Evolutionary conservation across 2,797 vertebrate species (phyloP).

Genomic region (Trachurus trachurus): DNA sequence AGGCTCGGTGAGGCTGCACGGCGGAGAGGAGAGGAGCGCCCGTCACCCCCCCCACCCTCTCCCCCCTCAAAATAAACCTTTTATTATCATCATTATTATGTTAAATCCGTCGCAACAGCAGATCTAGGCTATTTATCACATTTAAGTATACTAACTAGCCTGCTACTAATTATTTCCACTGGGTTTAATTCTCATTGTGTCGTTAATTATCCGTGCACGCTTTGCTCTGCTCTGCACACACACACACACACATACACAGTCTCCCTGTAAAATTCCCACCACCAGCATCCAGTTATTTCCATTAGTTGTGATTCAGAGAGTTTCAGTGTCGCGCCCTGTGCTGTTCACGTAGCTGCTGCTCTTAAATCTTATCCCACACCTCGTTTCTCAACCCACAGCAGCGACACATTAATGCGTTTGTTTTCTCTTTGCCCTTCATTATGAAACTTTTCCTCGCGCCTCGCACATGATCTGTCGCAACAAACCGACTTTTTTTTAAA

Average conservation of each 20-base stretch:
- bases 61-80: not conserved
- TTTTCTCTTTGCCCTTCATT: conserved; percentile 4
- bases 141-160: not conserved
- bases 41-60: not conserved
- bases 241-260: too few species aligned
- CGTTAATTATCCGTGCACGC: too few species aligned
- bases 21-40: not conserved
- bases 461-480: conserved; percentile 20
- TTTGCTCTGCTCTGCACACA: too few species aligned
- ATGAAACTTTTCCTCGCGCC: conserved; percentile 22
- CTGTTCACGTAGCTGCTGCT: not conserved
- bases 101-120: not conserved
- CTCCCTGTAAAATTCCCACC: too few species aligned
- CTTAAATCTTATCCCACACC: too few species aligned
- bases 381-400: not conserved
- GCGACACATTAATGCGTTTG: conserved; percentile 11
- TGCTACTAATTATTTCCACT: not conserved
- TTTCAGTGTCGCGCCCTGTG: not conserved
- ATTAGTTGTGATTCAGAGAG: not conserved
- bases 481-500: conserved; percentile 37
- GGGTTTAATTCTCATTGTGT: not conserved
- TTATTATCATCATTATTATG: not conserved
- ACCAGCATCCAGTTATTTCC: too few species aligned
- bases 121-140: too few species aligned
- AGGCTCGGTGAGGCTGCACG: conserved; percentile 32